Base-by-base conservation (phyloP, 1,140 invertebrate genomes). In the Pseudomyrmex sp. region DNA sequence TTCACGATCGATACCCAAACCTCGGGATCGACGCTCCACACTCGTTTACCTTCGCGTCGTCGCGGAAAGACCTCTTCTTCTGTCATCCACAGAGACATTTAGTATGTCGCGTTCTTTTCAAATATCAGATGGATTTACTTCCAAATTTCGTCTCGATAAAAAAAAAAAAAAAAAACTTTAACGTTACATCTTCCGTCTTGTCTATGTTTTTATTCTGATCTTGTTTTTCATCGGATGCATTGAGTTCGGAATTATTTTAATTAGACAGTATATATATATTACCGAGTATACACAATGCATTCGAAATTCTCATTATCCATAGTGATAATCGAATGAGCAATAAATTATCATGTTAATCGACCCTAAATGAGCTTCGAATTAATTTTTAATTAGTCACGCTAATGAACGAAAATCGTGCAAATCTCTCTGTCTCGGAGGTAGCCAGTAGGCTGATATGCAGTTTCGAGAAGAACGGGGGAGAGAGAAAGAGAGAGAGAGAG, bases 1-100 rank as follows among this genome's bases (percentile, higher is more conserved):
- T 85, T 23, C 75, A 59, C 70, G 83, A 88, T 85, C 83, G 68
- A 63, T 63, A 70, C 79, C 76, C 83, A 23, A 83, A 79, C 56
- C 56, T 62, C 54, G 72, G 58, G 56, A 72, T 61, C 70, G 82
- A 69, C 85, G 18, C 73, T 65, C 54, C 63, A 23, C 54, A 50
- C 65, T 59, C 80, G 80, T 84, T 84, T 72, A 73, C 66, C 74
- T 75, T 52, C 61, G 54, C 75, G 26, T 26, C 54, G 56, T 1
- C 54, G 68, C 20, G 26, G 26, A 26, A 2, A 3, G 44, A 23
- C 13, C 79, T 54, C 35, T 48, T 63, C 48, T 50, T n/a, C n/a
- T 54, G 68, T 75, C 79, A 35, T 48, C 46, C 62, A 44, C 44
- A 3, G 23, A 61, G 8, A 8, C 35, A 58, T 20, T 26, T 46